A percentile compares a stretch with the other conserved stretches of the same genome.
phyloP scores from a whole-genome alignment of 1,140 invertebrate genomes.

The Drosophila ercepeae region DNA sequence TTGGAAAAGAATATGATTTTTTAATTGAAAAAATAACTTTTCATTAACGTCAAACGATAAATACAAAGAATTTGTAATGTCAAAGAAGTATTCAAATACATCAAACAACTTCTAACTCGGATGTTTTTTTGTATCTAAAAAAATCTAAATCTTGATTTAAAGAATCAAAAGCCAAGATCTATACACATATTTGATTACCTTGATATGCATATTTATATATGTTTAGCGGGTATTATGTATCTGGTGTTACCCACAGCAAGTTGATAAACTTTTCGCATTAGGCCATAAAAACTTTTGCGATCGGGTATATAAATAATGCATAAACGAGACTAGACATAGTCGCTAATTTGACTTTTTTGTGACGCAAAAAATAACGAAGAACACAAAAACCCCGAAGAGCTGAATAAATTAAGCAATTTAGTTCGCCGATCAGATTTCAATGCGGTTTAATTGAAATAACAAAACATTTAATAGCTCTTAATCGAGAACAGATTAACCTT shows the following conservation, averaged over 20 bases:
- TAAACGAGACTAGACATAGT: conserved; percentile 55
- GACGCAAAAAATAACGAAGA: conserved; percentile 27
- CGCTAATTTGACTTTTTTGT: conserved; percentile 53
- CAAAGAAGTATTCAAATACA: too few relatives aligned
- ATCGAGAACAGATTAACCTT: conserved; percentile 47
- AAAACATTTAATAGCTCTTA: conserved; percentile 50
- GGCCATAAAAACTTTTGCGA: conserved; percentile 43
- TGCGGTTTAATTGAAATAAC: conserved; percentile 60
- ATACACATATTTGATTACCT: conserved; percentile 9
- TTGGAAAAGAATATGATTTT: conserved; percentile 5
- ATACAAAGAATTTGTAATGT: neutral
- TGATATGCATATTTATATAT: conserved; percentile 36
- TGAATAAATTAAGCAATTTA: conserved; percentile 65
- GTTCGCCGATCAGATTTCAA: conserved; percentile 28
- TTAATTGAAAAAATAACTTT: neutral
- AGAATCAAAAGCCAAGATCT: conserved; percentile 4
- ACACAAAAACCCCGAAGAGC: conserved; percentile 4
- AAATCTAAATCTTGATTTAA: conserved; percentile 23
- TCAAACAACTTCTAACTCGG: conserved; percentile 4
- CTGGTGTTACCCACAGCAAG: conserved; percentile 42
- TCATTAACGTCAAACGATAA: neutral
- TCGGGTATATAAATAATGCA: conserved; percentile 56
- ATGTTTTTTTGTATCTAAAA: neutral
- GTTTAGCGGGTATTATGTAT: conserved; percentile 30
- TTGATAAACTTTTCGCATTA: conserved; percentile 45